Evolutionary conservation across 2,113 vertebrate species (phyloP).

Genomic region (Acinonyx jubatus): DNA sequence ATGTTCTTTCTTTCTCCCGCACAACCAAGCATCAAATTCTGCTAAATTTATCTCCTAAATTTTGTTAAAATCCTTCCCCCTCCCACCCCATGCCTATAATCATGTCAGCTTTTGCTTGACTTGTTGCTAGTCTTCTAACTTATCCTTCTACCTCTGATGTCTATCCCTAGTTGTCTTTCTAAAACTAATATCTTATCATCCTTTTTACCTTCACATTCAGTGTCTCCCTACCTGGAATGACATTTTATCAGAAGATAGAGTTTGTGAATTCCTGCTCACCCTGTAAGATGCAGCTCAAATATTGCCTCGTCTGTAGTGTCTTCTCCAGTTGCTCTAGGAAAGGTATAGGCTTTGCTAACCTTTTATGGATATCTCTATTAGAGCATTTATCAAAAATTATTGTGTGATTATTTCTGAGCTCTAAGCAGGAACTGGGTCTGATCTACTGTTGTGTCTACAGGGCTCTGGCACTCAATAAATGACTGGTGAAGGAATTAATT

Average conservation of each 20-base stretch:
- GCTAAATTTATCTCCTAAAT: slow-evolving; percentile 48
- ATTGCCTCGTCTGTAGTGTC: background rate
- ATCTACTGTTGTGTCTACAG: background rate
- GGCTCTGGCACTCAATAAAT: background rate
- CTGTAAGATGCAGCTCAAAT: background rate
- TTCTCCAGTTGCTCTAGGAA: background rate
- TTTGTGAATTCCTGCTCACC: background rate
- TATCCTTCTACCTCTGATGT: background rate
- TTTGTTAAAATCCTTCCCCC: background rate
- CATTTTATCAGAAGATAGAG: background rate
- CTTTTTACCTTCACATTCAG: background rate
- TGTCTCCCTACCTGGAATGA: background rate
- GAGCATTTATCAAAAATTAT: background rate
- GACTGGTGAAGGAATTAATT: background rate
- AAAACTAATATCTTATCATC: background rate
- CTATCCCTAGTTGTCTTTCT: slow-evolving; percentile 8
- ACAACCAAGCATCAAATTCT: background rate
- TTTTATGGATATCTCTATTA: background rate
- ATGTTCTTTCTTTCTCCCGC: background rate
- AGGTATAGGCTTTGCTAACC: background rate
- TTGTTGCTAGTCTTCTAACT: background rate
- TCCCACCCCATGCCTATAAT: slow-evolving; percentile 19
- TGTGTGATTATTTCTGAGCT: slow-evolving; percentile 13
- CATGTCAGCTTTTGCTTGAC: background rate
- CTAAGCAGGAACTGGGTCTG: background rate